Evolutionary conservation across 2,797 vertebrate genomes (phyloP).

Genomic region (Ataeniobius toweri): DNA sequence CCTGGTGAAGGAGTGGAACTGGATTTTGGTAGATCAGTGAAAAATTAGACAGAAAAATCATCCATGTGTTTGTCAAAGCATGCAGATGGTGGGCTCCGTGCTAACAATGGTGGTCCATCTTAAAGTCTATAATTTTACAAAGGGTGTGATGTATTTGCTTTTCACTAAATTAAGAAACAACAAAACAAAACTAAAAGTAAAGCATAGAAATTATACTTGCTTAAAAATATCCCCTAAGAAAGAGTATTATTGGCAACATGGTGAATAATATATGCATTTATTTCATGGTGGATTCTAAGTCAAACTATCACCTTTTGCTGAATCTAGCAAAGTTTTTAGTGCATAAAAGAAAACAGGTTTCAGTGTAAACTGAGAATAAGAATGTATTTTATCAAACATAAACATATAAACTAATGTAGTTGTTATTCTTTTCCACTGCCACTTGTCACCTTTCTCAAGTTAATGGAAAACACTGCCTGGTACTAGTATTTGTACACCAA

Average conservation of each 20-base stretch:
- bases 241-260: not conserved
- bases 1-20: conserved; percentile 3
- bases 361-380: not conserved
- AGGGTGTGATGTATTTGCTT: not conserved
- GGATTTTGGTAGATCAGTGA: conserved; percentile 8
- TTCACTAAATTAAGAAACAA: not conserved
- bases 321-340: not conserved
- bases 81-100: conserved; percentile 22
- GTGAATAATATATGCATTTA: not conserved
- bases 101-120: not conserved
- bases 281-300: not conserved
- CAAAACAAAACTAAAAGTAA: not conserved
- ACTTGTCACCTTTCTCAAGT: not conserved
- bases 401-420: not conserved
- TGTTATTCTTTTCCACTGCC: not conserved
- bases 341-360: not conserved
- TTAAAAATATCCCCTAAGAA: not conserved
- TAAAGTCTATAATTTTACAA: not conserved
- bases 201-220: not conserved
- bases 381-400: not conserved
- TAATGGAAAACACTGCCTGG: not conserved
- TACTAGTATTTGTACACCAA: not conserved
- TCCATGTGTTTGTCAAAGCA: conserved; percentile 31
- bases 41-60: conserved; percentile 13
- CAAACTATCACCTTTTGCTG: not conserved